A percentile compares a stretch with the other conserved stretches of the same genome.
Evolutionary conservation across 2,113 vertebrate genomes (phyloP).

Genomic region (Copsychus sechellarum): DNA sequence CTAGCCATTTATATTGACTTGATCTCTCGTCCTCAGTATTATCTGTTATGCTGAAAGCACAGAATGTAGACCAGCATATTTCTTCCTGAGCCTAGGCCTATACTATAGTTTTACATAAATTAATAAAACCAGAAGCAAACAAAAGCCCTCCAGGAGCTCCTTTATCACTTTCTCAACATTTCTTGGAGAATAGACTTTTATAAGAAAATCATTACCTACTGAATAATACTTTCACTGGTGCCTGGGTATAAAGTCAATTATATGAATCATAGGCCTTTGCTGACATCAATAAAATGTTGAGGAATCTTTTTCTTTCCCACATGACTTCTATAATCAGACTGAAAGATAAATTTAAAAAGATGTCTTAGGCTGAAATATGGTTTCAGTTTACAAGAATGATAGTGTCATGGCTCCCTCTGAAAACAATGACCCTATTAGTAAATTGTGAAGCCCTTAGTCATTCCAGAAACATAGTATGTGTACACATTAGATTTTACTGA

Average conservation of each 20-base stretch:
- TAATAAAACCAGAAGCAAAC: slow-evolving; percentile 24
- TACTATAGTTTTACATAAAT: slow-evolving; percentile 6
- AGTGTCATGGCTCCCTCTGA: background rate
- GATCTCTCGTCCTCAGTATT: background rate
- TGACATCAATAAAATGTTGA: background rate
- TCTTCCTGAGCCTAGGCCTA: background rate
- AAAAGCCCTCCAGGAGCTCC: slow-evolving; percentile 8
- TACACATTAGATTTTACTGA: background rate
- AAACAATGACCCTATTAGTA: background rate
- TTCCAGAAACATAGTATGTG: background rate
- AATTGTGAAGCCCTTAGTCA: background rate
- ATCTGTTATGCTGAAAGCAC: background rate
- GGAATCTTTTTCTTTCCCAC: background rate
- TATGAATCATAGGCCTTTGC: background rate
- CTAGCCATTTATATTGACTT: background rate
- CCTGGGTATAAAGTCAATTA: background rate
- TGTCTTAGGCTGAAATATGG: background rate
- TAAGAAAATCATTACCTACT: slow-evolving; percentile 18
- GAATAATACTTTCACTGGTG: background rate
- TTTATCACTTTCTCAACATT: slow-evolving; percentile 13
- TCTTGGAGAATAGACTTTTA: background rate
- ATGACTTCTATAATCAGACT: background rate
- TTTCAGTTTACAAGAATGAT: background rate
- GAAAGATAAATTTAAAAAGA: background rate
- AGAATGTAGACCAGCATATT: background rate